phyloP scores from a whole-genome alignment of 2,797 vertebrate genomes.

The Etheostoma perlongum region DNA sequence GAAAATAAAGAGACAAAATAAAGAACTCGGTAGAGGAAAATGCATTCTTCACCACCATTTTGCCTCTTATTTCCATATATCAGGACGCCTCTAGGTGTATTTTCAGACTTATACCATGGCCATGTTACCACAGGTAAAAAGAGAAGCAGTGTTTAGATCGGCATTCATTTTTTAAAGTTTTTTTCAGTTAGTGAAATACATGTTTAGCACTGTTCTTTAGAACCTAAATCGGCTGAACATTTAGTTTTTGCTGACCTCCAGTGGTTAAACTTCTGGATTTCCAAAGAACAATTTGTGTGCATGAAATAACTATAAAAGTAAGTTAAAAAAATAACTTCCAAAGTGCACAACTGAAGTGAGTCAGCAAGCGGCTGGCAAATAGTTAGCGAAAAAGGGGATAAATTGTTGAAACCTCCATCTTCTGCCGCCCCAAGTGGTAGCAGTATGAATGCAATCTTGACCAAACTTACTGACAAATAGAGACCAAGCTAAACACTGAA shows the following conservation, averaged over 20 bases:
- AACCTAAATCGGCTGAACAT: neutral
- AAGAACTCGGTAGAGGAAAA: no score
- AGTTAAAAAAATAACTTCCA: no score
- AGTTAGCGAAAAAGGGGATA: neutral
- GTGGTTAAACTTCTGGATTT: neutral
- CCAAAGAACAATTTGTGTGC: no score
- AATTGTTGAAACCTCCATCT: neutral
- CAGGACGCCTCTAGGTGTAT: slow-evolving; percentile 13
- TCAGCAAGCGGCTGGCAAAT: neutral
- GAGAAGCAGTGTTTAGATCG: neutral
- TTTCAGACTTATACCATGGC: slow-evolving; percentile 39
- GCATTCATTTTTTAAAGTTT: neutral
- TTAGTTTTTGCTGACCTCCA: neutral
- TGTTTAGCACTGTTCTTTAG: neutral
- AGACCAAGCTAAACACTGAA: neutral
- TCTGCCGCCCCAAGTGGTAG: neutral
- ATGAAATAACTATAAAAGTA: no score
- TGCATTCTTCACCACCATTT: no score
- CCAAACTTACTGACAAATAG: neutral
- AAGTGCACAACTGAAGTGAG: no score
- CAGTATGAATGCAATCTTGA: no score
- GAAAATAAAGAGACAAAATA: no score
- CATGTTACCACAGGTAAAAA: slow-evolving; percentile 8
- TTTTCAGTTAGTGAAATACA: neutral
- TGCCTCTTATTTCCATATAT: neutral